phyloP scores from a whole-genome alignment of 2,888 invertebrate genomes.

The Ditylenchus weischeri region DNA sequence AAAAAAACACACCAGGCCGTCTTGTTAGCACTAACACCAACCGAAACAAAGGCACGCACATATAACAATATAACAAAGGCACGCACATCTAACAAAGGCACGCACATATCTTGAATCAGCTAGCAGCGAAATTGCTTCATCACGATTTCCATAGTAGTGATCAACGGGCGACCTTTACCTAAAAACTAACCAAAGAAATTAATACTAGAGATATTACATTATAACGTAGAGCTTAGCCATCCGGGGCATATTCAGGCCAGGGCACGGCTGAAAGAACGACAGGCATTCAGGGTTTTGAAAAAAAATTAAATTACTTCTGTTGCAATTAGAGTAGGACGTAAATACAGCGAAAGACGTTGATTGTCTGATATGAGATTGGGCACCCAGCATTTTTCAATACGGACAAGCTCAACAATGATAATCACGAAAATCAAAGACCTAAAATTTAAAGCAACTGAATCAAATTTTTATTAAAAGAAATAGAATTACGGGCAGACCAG shows the following conservation, averaged over 20 bases:
- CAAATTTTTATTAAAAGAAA: neutral
- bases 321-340: conserved; percentile 89
- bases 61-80: too few species aligned
- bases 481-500: conserved; percentile 71
- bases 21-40: conserved; percentile 85
- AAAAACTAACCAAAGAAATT: too few species aligned
- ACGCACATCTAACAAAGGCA: too few species aligned
- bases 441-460: conserved; percentile 13
- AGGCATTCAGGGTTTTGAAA: conserved; percentile 55
- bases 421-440: conserved; percentile 78
- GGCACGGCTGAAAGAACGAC: conserved; percentile 18
- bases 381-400: conserved; percentile 93
- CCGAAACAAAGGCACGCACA: conserved; percentile 73
- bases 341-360: conserved; percentile 78
- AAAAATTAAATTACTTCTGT: conserved; percentile 74
- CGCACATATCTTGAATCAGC: conserved; percentile 79
- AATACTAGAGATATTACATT: conserved; percentile 58
- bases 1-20: conserved; percentile 75
- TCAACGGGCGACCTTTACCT: conserved; percentile 60
- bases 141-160: conserved; percentile 80
- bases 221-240: conserved; percentile 80
- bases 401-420: conserved; percentile 77
- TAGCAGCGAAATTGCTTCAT: conserved; percentile 68
- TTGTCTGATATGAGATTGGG: conserved; percentile 69
- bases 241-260: conserved; percentile 16